Evolutionary conservation across 2,888 invertebrate genomes (phyloP), one percentile per base, ranked within the genome.

Genomic region (Xylota sylvarum): DNA sequence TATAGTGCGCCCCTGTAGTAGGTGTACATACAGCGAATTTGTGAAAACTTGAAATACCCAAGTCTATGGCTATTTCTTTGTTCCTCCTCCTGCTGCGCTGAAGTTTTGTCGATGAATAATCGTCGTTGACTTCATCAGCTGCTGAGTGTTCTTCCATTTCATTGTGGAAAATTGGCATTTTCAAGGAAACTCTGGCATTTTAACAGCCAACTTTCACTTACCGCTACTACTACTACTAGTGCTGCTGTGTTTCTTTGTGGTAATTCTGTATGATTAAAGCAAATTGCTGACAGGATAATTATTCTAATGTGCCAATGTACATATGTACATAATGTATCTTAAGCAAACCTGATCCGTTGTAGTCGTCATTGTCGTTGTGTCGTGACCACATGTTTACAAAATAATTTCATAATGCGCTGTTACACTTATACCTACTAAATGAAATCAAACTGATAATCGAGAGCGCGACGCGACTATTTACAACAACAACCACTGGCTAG

Each of bases 141-240:
- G 37, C 7, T 1, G 35, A 50, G 64, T 23, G 23, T 35, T 52
- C 32, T 35, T 17, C n/a, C 12, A 4, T 32, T 23, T 23, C 23
- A 23, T 23, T 23, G 23, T 46, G 65, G 76, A 48, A 73, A 69
- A 73, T 62, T 84, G 56, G 43, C 37, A 70, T 70, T 74, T 74
- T 64, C 70, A 76, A 74, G 74, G 52, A 80, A 85, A 80, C 76
- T 60, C 65, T 80, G 70, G 30, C 80, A 84, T 80, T 23, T 80
- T 70, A 55, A 37, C 40, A 60, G 19, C 0, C 35, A 64, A 76
- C 85, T 85, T 85, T 85, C 85, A 85, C 85, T 80, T 62, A 70
- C 23, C 27, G 50, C n/a, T 40, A 32, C 5, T 50, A 10, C 7
- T 23, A 27, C 9, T 43, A 32, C n/a, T n/a, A n/a, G n/a, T n/a